Evolutionary conservation across 2,797 vertebrate species (phyloP), one percentile per base, ranked within the genome.

Genomic region (Philypnodon macrostomus): DNA sequence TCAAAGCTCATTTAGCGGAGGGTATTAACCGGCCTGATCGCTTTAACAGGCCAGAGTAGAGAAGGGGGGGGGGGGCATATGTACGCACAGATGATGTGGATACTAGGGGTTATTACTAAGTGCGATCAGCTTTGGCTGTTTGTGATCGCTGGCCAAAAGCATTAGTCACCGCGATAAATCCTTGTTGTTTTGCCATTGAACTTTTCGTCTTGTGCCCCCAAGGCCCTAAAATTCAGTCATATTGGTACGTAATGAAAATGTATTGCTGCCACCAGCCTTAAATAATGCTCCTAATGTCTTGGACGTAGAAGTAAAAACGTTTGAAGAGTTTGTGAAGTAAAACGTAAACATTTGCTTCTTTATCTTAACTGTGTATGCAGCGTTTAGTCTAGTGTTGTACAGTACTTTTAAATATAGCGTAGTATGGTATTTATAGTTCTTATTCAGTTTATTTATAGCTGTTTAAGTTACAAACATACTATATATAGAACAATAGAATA

Each of bases 1-100:
- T 87, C 83, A 88, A 80, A 87, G 85, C 85, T 86, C 83, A 82
- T 87, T 88, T 82, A 85, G 80, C 51, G 67, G 71, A 74, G 70
- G 77, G 84, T 80, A 85, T 89, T 87, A 86, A 82, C 48, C 74
- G 67, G 72, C 58, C 75, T 71, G 79, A 85, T 76, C 65, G 77
- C 75, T 83, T 70, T 80, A 78, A 79, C 75, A 16, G 72, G 63
- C 60, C 60, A 42, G 34, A 46, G 42, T 29, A 27, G 36, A 26
- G 48, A 47, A 37, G 37, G 48, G 46, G 51, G 51, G 36, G 47
- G 49, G 37, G 40, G 42, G 45, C 29, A 59, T 65, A 53, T 53
- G 58, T 47, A 38, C 15, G 40, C 56, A 50, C 57, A 47, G 63
- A 77, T 75, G 37, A 12, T 36, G 17, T 35, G 53, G 51, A 69